Percentiles rank a stretch among this genome's conserved stretches.
These are phyloP conservation scores for Ennomos quercinarius DNA, from an alignment of 2,888 invertebrate species.

Conservation along the genomic window DNA sequence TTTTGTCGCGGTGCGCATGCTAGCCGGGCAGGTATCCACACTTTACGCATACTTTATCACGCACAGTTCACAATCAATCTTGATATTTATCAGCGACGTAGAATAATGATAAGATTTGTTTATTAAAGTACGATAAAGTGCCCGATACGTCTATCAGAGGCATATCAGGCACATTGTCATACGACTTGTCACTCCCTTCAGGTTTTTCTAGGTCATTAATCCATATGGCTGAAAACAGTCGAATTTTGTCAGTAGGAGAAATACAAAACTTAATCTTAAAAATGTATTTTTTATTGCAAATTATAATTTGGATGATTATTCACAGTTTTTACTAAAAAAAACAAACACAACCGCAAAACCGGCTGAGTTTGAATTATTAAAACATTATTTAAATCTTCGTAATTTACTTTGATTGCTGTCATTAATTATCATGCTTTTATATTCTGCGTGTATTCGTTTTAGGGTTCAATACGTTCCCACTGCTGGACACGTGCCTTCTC, in stretches of 20 bases:
- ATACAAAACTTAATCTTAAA: neutral
- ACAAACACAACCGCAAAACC: too few species aligned
- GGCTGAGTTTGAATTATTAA: too few species aligned
- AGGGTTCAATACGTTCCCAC: too few species aligned
- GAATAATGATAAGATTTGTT: conserved; percentile 35
- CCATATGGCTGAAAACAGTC: neutral
- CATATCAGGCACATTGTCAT: conserved; percentile 27
- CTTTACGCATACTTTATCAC: conserved; percentile 16
- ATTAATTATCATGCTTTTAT: too few species aligned
- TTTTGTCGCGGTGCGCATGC: too few species aligned
- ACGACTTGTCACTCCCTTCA: conserved; percentile 19
- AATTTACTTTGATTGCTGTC: too few species aligned
- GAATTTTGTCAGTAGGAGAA: conserved; percentile 1
- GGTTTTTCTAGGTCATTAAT: conserved; percentile 6
- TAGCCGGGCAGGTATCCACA: conserved; percentile 5
- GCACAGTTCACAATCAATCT: conserved; percentile 25
- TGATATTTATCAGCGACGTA: conserved; percentile 28
- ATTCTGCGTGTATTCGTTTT: too few species aligned
- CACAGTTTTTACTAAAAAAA: too few species aligned
- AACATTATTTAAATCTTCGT: too few species aligned
- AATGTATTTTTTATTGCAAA: too few species aligned
- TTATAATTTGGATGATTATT: too few species aligned
- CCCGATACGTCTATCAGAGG: conserved; percentile 27
- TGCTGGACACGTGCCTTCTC: too few species aligned
- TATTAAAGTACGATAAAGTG: conserved; percentile 29